Percentiles rank a stretch among this genome's conserved stretches.
These are phyloP conservation scores for Sturmia bella DNA, from an alignment of 2,888 invertebrate species.

Conservation along the genomic window DNA sequence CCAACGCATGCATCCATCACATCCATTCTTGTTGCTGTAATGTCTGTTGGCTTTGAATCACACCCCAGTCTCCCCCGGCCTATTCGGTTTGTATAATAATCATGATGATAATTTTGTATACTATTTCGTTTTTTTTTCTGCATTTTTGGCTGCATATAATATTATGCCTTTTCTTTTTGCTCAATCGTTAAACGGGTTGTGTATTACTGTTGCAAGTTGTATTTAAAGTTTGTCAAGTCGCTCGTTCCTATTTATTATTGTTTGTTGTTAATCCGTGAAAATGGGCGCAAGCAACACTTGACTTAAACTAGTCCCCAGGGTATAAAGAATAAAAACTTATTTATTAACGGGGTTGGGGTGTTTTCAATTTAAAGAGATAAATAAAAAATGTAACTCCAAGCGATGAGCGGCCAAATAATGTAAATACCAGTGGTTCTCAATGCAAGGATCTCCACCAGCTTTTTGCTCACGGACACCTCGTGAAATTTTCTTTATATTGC, in stretches of 20 bases:
- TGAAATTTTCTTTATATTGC: too few species aligned
- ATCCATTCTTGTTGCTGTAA: not conserved
- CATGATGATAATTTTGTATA: slow-evolving; percentile 20
- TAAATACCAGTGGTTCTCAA: too few species aligned
- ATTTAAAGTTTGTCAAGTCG: slow-evolving; percentile 40
- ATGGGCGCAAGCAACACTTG: slow-evolving; percentile 72
- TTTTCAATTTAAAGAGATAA: not conserved
- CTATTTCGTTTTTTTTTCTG: slow-evolving; percentile 12
- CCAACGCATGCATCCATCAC: slow-evolving; percentile 20
- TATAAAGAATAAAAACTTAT: slow-evolving; percentile 21
- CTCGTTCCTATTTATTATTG: slow-evolving; percentile 12
- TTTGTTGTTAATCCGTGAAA: slow-evolving; percentile 71
- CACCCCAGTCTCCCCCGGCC: not conserved
- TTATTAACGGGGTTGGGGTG: not conserved
- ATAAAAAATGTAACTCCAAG: too few species aligned
- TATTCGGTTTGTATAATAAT: slow-evolving; percentile 38
- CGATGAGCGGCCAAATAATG: too few species aligned
- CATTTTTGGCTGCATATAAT: slow-evolving; percentile 10
- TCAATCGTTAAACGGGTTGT: slow-evolving; percentile 27
- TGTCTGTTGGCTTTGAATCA: slow-evolving; percentile 17
- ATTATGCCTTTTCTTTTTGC: slow-evolving; percentile 2
- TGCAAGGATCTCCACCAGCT: too few species aligned
- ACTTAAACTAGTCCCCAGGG: slow-evolving; percentile 61
- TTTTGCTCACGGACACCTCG: too few species aligned
- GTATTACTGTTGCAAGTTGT: slow-evolving; percentile 15